These are phyloP conservation scores for Atractosteus spatula DNA, from an alignment of 2,113 vertebrate species.

Conservation along the genomic window DNA sequence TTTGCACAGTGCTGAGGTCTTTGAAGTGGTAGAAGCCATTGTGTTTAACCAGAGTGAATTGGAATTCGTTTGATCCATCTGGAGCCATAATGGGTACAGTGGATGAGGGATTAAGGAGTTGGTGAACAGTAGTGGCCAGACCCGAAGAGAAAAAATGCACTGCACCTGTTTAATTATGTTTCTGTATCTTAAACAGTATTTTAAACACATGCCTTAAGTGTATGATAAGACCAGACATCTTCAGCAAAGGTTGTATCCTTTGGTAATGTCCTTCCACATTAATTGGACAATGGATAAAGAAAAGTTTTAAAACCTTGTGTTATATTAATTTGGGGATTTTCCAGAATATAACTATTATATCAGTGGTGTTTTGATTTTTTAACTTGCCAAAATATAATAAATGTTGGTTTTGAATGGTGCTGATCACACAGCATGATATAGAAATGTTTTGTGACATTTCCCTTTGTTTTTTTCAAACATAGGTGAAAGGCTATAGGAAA, in stretches of 20 bases:
- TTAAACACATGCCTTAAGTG: too few relatives aligned
- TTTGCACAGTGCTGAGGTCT: conserved; percentile 15
- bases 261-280: too few relatives aligned
- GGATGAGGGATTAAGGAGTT: not conserved
- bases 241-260: too few relatives aligned
- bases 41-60: conserved; percentile 5
- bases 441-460: too few relatives aligned
- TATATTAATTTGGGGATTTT: not conserved
- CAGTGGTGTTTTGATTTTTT: not conserved
- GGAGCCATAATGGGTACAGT: not conserved
- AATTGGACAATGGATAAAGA: too few relatives aligned
- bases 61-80: not conserved
- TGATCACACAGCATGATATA: too few relatives aligned
- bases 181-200: too few relatives aligned
- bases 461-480: too few relatives aligned
- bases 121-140: not conserved
- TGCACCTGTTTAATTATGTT: not conserved
- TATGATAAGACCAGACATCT: too few relatives aligned
- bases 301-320: not conserved
- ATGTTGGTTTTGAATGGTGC: too few relatives aligned
- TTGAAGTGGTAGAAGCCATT: conserved; percentile 13
- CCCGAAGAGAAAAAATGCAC: not conserved
- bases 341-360: not conserved
- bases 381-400: not conserved
- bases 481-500: too few relatives aligned